Conservation (phyloP, 2,113 vertebrate species). For the Catharus fuscescens region DNA sequence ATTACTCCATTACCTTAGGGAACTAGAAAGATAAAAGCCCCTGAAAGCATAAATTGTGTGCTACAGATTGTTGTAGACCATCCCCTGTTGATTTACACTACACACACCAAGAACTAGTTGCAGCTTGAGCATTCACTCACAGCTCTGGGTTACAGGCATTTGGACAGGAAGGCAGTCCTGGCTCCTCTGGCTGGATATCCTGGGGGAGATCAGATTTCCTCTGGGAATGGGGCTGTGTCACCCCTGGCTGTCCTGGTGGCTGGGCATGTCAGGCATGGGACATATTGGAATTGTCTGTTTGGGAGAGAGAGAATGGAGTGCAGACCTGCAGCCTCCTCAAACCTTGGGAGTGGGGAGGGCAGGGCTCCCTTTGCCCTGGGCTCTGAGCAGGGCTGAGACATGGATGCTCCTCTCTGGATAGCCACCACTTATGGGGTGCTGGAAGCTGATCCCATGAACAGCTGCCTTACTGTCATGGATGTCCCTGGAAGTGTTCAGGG, state of each 20-base stretch:
- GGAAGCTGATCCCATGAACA: background rate
- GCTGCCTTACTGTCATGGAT: background rate
- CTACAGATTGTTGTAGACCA: background rate
- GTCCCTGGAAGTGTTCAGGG: background rate
- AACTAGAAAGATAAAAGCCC: slow-evolving; percentile 29
- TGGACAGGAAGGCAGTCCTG: background rate
- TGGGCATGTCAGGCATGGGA: background rate
- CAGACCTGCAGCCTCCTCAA: background rate
- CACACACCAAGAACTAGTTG: slow-evolving; percentile 23
- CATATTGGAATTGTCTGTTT: background rate
- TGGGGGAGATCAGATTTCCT: background rate
- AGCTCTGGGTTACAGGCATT: background rate
- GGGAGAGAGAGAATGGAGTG: background rate
- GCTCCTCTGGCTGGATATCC: background rate
- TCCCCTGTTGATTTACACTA: slow-evolving; percentile 21
- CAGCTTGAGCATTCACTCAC: background rate
- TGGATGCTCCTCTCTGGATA: background rate
- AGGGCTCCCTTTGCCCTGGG: background rate
- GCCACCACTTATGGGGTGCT: background rate
- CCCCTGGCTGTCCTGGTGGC: background rate
- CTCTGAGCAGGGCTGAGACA: background rate
- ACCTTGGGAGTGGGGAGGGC: rapidly evolving
- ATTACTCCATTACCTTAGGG: slow-evolving; percentile 51
- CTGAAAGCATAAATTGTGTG: slow-evolving; percentile 16
- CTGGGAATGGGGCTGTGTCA: rapidly evolving